A percentile compares a stretch with the other conserved stretches of the same genome.
Evolutionary conservation across 2,113 vertebrate species (phyloP).

Genomic region (Istiophorus platypterus): DNA sequence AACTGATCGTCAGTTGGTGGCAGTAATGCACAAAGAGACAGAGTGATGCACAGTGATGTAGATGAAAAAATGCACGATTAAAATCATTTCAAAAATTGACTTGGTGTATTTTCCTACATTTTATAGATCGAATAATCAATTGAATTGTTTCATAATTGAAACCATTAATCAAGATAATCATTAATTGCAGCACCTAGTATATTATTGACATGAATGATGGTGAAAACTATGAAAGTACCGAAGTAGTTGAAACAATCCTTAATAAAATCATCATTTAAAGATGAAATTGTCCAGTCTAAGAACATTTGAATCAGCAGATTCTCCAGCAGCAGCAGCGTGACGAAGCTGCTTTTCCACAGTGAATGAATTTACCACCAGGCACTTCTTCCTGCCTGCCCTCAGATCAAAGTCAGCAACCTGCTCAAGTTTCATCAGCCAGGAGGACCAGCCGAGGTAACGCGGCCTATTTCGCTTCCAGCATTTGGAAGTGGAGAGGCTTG

Average conservation of each 20-base stretch:
- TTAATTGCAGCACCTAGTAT: not conserved
- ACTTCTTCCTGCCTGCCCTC: slow-evolving; percentile 66
- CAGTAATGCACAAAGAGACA: not conserved
- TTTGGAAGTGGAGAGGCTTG: slow-evolving; percentile 70
- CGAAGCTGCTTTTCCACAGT: slow-evolving; percentile 45
- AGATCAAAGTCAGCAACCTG: slow-evolving; percentile 66
- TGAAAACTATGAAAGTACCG: not conserved
- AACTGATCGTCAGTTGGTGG: not conserved
- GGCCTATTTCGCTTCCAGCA: slow-evolving; percentile 70
- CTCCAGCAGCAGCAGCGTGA: slow-evolving; percentile 14
- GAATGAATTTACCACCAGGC: slow-evolving; percentile 73
- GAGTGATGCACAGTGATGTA: not conserved
- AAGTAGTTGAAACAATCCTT: not conserved
- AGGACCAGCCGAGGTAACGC: slow-evolving; percentile 52
- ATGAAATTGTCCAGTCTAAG: not conserved
- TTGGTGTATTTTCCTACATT: not conserved
- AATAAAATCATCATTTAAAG: not conserved
- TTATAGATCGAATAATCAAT: not conserved
- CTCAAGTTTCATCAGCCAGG: slow-evolving; percentile 73
- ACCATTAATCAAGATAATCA: not conserved
- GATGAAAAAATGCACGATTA: not conserved
- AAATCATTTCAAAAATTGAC: too few species aligned
- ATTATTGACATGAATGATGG: not conserved
- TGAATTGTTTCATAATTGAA: too few species aligned
- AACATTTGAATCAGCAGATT: slow-evolving; percentile 38